A percentile compares a stretch with the other conserved stretches of the same genome.
Conservation (phyloP, 2,797 vertebrate genomes). For the Geotria australis region DNA sequence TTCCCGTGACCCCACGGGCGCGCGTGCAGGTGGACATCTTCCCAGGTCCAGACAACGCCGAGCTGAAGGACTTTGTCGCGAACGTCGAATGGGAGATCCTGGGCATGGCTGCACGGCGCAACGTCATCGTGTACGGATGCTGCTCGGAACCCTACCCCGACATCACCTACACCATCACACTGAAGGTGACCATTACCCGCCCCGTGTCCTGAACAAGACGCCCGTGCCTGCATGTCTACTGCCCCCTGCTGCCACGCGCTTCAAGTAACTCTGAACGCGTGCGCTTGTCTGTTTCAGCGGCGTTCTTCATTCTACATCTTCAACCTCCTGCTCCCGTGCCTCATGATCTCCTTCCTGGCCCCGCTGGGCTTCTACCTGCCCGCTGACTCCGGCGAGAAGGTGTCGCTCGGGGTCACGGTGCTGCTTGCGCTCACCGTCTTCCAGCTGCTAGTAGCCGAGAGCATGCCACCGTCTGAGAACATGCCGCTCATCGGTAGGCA, state of each 20-base stretch:
- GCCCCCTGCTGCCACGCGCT: no score
- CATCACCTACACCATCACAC: constrained; percentile 60
- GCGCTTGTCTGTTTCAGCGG: constrained; percentile 6
- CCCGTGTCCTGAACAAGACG: no score
- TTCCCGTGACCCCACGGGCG: no score
- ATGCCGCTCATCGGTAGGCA: constrained; percentile 69
- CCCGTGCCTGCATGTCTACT: no score
- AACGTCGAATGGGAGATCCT: constrained; percentile 93
- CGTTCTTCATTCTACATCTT: constrained; percentile 87
- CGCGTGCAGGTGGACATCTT: constrained; percentile 31
- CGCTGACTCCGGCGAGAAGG: constrained; percentile 84
- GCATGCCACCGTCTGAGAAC: constrained; percentile 88
- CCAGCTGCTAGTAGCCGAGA: constrained; percentile 87
- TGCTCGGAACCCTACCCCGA: constrained; percentile 89
- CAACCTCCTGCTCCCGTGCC: constrained; percentile 66
- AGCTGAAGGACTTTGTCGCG: constrained; percentile 73
- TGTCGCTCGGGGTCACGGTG: constrained; percentile 73
- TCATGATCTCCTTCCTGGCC: constrained; percentile 83
- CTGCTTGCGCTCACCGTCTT: constrained; percentile 83
- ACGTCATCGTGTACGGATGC: constrained; percentile 71
- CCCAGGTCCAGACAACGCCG: constrained; percentile 43
- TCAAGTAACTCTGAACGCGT: no score
- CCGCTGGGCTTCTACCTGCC: constrained; percentile 83
- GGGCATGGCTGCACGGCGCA: constrained; percentile 72
- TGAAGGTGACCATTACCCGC: constrained; percentile 15